These are phyloP conservation scores for Volucella inflata DNA, from an alignment of 2,888 invertebrate species.

Conservation along the genomic window DNA sequence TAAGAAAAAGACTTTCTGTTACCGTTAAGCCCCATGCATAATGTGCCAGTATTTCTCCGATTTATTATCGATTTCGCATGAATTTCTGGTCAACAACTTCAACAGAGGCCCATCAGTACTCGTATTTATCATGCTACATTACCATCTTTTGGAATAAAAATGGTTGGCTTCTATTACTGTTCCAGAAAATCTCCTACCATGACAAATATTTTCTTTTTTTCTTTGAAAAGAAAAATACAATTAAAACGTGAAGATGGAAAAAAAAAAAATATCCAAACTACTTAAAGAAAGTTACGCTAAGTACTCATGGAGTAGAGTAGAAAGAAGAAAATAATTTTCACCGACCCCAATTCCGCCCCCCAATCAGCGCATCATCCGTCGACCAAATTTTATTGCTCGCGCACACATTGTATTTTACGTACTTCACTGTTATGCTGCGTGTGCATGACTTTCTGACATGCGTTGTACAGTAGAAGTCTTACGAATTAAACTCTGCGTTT, in stretches of 20 bases:
- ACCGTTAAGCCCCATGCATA: constrained; percentile 38
- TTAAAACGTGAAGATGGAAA: constrained; percentile 19
- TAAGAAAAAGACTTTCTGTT: constrained; percentile 12
- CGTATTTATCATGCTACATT: neutral
- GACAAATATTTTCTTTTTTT: constrained; percentile 50
- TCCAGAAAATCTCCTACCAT: constrained; percentile 69
- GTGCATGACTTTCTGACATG: constrained; percentile 64
- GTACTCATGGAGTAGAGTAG: constrained; percentile 45
- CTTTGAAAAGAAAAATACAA: constrained; percentile 45
- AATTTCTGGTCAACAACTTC: constrained; percentile 19
- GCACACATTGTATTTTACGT: constrained; percentile 20
- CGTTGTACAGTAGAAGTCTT: constrained; percentile 64
- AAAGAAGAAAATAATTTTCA: constrained; percentile 66
- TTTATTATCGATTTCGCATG: constrained; percentile 10
- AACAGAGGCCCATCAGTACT: neutral
- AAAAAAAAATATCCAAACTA: constrained; percentile 14
- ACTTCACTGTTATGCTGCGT: constrained; percentile 51
- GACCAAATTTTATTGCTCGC: constrained; percentile 62
- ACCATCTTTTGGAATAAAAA: constrained; percentile 15
- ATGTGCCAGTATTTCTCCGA: constrained; percentile 24
- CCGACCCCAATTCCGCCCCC: constrained; percentile 69
- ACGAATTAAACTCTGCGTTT: constrained; percentile 48
- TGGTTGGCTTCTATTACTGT: constrained; percentile 37
- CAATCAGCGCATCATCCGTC: neutral
- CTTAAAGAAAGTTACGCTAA: constrained; percentile 71